Conservation (phyloP, 2,888 invertebrate species). For the Rhopalosiphum nymphaeae region DNA sequence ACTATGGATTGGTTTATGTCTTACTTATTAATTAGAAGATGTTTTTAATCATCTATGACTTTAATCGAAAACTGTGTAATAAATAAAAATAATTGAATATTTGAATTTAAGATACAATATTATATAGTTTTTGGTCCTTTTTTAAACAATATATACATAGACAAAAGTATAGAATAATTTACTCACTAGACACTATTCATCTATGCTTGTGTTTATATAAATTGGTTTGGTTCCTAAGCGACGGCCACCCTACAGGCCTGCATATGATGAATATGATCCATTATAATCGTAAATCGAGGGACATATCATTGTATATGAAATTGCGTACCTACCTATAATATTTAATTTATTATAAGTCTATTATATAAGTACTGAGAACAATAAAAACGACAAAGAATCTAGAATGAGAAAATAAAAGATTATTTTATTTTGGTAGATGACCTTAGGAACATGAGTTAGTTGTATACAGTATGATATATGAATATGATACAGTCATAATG, state of each 20-base stretch:
- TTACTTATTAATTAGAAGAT: not conserved
- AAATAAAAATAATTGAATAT: too few species aligned
- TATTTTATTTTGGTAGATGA: not conserved
- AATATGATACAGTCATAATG: not conserved
- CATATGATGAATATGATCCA: not conserved
- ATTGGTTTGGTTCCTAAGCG: constrained; percentile 20
- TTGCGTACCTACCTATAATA: not conserved
- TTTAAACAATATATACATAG: not conserved
- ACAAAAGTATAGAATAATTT: not conserved
- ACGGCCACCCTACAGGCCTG: not conserved
- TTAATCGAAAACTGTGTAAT: not conserved
- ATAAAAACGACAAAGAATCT: not conserved
- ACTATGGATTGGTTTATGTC: not conserved
- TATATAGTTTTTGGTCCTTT: not conserved
- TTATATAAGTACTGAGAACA: not conserved
- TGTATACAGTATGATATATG: not conserved
- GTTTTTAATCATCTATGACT: not conserved
- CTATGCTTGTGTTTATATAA: not conserved
- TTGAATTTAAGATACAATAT: not conserved
- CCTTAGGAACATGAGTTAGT: not conserved
- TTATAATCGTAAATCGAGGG: not conserved
- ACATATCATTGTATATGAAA: not conserved
- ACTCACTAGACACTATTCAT: not conserved
- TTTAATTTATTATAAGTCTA: not conserved
- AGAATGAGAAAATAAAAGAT: not conserved